These are phyloP conservation scores for Hipparchia sbordonii DNA, from an alignment of 2,888 invertebrate species.

Conservation along the genomic window DNA sequence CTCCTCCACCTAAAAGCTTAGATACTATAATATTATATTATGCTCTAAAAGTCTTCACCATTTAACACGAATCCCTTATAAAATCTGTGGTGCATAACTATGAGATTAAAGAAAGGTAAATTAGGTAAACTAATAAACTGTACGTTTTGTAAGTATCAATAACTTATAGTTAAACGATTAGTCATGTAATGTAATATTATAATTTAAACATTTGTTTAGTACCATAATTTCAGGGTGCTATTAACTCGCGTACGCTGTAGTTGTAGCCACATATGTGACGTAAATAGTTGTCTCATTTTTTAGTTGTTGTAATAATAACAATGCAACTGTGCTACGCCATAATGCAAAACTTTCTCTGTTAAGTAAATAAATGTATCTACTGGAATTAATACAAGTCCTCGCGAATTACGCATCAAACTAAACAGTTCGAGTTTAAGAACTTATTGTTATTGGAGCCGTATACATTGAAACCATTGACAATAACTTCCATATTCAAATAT, in stretches of 20 bases:
- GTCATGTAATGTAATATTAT: slow-evolving; percentile 41
- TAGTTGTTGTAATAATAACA: not conserved
- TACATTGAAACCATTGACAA: too few species aligned
- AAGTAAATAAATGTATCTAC: not conserved
- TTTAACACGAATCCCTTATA: slow-evolving; percentile 50
- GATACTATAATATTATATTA: slow-evolving; percentile 32
- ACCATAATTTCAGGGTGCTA: slow-evolving; percentile 67
- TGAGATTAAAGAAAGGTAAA: slow-evolving; percentile 56
- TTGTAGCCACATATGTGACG: slow-evolving; percentile 22
- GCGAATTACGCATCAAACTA: not conserved
- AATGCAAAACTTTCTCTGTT: not conserved
- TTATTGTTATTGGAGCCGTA: too few species aligned
- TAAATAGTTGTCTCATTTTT: slow-evolving; percentile 1
- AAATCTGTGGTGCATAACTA: slow-evolving; percentile 68
- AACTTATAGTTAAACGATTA: slow-evolving; percentile 48
- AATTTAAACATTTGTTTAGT: slow-evolving; percentile 46
- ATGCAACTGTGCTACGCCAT: not conserved
- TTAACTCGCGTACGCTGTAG: slow-evolving; percentile 43
- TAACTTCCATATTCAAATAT: too few species aligned
- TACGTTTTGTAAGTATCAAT: slow-evolving; percentile 53
- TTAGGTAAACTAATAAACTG: slow-evolving; percentile 51
- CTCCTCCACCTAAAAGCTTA: slow-evolving; percentile 51
- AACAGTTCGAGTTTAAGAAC: not conserved
- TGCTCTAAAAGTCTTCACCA: slow-evolving; percentile 46
- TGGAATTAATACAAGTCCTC: not conserved